phyloP scores from a whole-genome alignment of 2,888 invertebrate species.

The Monochamus alternatus region DNA sequence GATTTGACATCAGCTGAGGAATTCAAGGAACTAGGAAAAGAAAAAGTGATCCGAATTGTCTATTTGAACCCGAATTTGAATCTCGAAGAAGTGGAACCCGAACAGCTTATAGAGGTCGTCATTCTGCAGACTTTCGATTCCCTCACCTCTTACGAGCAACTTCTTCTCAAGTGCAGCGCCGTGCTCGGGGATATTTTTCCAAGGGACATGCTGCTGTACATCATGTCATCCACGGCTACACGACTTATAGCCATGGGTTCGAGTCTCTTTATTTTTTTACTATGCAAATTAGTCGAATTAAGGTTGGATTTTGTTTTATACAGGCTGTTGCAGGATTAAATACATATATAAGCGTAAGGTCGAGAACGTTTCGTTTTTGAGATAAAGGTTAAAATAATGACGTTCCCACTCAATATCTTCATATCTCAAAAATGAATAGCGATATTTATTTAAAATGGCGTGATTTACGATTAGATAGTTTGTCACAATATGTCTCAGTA shows the following conservation, averaged over 20 bases:
- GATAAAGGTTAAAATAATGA: no score
- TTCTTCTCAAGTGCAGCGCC: slow-evolving; percentile 78
- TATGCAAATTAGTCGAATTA: neutral
- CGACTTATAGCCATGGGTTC: slow-evolving; percentile 74
- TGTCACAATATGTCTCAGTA: no score
- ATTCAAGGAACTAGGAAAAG: slow-evolving; percentile 50
- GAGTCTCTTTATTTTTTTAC: neutral
- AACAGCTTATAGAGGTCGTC: slow-evolving; percentile 75
- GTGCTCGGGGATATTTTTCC: slow-evolving; percentile 78
- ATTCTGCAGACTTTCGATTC: slow-evolving; percentile 79
- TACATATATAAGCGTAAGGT: no score
- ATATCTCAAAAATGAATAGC: no score
- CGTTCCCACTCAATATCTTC: no score
- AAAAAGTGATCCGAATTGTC: slow-evolving; percentile 70
- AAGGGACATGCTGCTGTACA: slow-evolving; percentile 74
- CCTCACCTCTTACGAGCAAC: slow-evolving; percentile 77
- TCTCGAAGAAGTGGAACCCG: slow-evolving; percentile 73
- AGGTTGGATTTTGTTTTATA: no score
- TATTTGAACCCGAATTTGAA: slow-evolving; percentile 71
- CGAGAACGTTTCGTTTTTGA: no score
- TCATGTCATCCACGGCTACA: slow-evolving; percentile 72
- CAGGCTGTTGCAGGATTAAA: no score
- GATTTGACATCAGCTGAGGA: slow-evolving; percentile 54
- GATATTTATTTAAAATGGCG: no score
- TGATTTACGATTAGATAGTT: no score